Evolutionary conservation across 1,140 invertebrate species (phyloP).

Genomic region (Polyergus mexicanus): DNA sequence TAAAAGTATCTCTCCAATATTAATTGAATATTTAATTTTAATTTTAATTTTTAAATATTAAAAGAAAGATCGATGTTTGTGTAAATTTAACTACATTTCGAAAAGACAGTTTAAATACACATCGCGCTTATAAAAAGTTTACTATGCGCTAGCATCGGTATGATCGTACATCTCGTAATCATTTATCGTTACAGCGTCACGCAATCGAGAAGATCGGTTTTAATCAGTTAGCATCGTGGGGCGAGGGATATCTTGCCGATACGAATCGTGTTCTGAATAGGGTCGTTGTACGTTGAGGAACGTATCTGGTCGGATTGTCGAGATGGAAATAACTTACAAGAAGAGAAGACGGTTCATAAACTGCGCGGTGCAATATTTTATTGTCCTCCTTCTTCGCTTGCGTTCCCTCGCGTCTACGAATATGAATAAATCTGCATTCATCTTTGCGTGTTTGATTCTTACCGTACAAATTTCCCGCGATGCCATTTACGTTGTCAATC

Average conservation of each 20-base stretch:
- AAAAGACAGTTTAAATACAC: not conserved
- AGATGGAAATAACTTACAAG: conserved; percentile 79
- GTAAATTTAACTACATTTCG: not conserved
- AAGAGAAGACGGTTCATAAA: conserved; percentile 72
- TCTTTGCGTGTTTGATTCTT: not conserved
- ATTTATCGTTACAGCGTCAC: conserved; percentile 20
- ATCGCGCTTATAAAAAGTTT: not conserved
- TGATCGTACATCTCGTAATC: not conserved
- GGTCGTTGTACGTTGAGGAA: conserved; percentile 81
- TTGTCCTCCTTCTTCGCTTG: conserved; percentile 29
- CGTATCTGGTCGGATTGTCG: conserved; percentile 78
- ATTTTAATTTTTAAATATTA: too few species aligned
- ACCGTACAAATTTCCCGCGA: not conserved
- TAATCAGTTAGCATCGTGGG: conserved; percentile 65
- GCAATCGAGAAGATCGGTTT: conserved; percentile 61
- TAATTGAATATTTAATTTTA: not conserved
- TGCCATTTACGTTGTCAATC: conserved; percentile 7
- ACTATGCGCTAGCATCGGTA: not conserved
- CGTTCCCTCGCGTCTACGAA: conserved; percentile 14
- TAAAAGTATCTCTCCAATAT: not conserved
- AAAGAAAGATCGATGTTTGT: not conserved
- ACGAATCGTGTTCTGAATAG: conserved; percentile 66
- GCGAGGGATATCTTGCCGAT: conserved; percentile 63
- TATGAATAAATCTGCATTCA: conserved; percentile 56
- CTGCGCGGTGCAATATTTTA: conserved; percentile 70